These are phyloP conservation scores for Promerops cafer DNA, from an alignment of 2,113 vertebrate genomes.

Conservation along the genomic window DNA sequence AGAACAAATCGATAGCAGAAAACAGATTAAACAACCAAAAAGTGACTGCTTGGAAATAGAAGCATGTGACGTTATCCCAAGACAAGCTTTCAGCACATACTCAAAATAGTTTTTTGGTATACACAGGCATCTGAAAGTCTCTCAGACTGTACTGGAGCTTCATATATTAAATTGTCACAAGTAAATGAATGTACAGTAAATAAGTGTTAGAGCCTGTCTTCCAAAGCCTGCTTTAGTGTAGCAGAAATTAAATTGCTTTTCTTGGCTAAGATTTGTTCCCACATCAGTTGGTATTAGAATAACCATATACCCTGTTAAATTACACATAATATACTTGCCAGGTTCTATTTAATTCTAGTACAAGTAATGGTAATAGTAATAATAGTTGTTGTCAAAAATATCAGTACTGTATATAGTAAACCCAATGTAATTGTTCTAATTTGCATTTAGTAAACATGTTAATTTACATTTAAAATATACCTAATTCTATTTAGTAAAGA, in stretches of 20 bases:
- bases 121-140: conserved; percentile 18
- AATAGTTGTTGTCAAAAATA: not conserved
- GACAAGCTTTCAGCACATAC: conserved; percentile 55
- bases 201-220: not conserved
- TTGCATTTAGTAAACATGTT: not conserved
- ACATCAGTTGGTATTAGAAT: conserved; percentile 35
- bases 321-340: conserved; percentile 31
- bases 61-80: conserved; percentile 28
- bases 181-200: not conserved
- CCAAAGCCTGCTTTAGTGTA: not conserved
- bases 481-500: not conserved
- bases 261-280: conserved; percentile 47
- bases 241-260: conserved; percentile 35
- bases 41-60: conserved; percentile 53
- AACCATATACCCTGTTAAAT: conserved; percentile 46
- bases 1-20: conserved; percentile 77
- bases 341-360: conserved; percentile 26
- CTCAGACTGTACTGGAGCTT: not conserved
- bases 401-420: not conserved
- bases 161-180: not conserved
- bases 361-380: not conserved
- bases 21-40: conserved; percentile 65
- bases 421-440: not conserved
- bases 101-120: conserved; percentile 3
- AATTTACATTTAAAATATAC: not conserved